Base-by-base conservation (phyloP, 1,140 invertebrate genomes). In the Rhagoletis pomonella region DNA sequence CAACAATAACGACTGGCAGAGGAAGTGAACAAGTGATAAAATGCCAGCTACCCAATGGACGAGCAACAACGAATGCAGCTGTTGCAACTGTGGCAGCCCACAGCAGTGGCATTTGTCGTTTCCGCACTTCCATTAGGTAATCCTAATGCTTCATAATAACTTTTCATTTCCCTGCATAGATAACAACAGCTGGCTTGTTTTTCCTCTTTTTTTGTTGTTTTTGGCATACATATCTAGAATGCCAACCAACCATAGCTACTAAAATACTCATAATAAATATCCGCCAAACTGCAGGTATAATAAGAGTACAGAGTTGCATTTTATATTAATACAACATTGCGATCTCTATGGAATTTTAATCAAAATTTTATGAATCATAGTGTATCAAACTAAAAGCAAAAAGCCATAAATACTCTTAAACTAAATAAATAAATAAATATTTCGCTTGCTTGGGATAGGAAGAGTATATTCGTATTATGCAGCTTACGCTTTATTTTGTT, bases 81-180 rank as follows among this genome's bases (percentile, higher is more conserved):
- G 73, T 17, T 47, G 6, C 10, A 14, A 17, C 4, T 81, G 47
- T 58, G 73, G 44, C 73, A 19, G n/a, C 73, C 73, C 73, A 55
- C 73, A 55, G 73, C 47, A 55, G n/a, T 81, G 73, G 44, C 73
- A 81, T 17, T 81, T 81, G 73, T 55, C 47, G 73, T 55, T 81
- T 81, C 73, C 73, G 73, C n/a, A 47, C 7, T 29, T 6, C 73
- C 73, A 81, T 81, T 81, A 81, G 73, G 73, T 55, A 81, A 81
- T 81, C 73, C 73, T 81, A 81, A 81, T 81, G 73, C 73, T 81
- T 81, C 73, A 55, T 81, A 81, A 81, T 55, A 81, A 81, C 73
- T 81, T 81, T 81, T 81, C 73, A 81, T 55, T 81, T 81, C 73
- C 73, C 73, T 50, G 47, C 73, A 81, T 58, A 81, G 47, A 12